Evolutionary conservation across 2,888 invertebrate genomes (phyloP), one percentile per base, ranked within the genome.

Genomic region (Gastrophysa polygoni): DNA sequence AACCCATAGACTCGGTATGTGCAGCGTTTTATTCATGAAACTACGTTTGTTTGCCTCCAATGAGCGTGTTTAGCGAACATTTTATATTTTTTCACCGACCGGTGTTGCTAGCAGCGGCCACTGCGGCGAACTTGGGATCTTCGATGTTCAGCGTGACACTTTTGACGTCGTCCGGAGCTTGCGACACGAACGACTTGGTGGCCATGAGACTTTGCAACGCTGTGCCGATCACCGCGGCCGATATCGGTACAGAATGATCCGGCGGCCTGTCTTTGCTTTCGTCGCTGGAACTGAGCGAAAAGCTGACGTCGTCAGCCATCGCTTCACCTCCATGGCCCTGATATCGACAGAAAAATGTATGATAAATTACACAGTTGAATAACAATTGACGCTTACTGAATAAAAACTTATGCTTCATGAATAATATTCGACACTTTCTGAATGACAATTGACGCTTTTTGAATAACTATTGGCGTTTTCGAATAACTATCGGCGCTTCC

Each of bases 81-180:
- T n/a, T n/a, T n/a, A n/a, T n/a, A n/a, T 52, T 16, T 18, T 5
- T 20, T 6, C 10, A 20, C 14, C 21, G 66, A 71, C 73, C 69
- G 16, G 87, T 85, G 65, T 89, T 90, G 50, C 86, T 83, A 50
- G 90, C 88, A 2, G 89, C 89, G 1, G 89, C 89, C 75, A 91
- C 84, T 61, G 86, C 85, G 0, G 91, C 92, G 71, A 93, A 92
- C 72, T 91, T 90, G 1, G 89, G 87, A 76, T 90, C 90, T 73
- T 90, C 90, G 34, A 90, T 85, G 0, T 88, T 88, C 3, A 90
- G 82, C 1, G 88, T 83, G 1, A 89, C 83, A 59, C 82, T 85
- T 66, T 83, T 83, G 5, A 77, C 70, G 28, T 76, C 74, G 21
- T 66, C 71, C 46, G 73, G 72, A 3, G 71, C 69, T 4, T 67